Evolutionary conservation across 2,113 vertebrate genomes (phyloP), one percentile per base, ranked within the genome.

Genomic region (Xiphophorus maculatus): DNA sequence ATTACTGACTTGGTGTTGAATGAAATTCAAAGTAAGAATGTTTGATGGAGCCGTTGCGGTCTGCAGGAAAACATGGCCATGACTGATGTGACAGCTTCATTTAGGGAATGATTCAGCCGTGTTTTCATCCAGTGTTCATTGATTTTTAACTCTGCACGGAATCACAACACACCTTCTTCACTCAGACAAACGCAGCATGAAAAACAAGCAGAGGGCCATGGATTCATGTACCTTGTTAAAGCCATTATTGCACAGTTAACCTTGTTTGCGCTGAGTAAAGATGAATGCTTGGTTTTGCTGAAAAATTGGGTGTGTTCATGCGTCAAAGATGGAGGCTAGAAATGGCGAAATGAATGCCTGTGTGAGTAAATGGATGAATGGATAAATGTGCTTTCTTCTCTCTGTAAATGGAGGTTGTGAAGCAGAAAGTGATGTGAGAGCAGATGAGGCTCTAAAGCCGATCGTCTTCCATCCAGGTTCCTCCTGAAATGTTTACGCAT

Each of bases 141-240:
- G 74, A 69, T 76, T 69, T 76, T 48, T 48, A 76, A 40, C 74
- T 69, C 42, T n/a, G 25, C 30, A 35, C 66, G 35, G 25, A 40
- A 0, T 63, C 66, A 48, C 42, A 54, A 4, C 19, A 13, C 64
- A 58, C 48, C 1, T 10, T 66, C 64, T 42, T 75, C 40, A 51
- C 19, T 70, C 22, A 35, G 33, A 76, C 69, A 63, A 63, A 63
- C 48, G 3, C 71, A 65, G n/a, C 44, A 22, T 28, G 29, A 29
- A 66, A 17, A 28, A 48, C n/a, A 29, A 29, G 42, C 40, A 68
- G 19, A 35, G 19, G 51, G 51, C 51, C 22, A 58, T 58, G 51
- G 51, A 58, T 58, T 9, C 51, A 58, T 58, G 51, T 58, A 58
- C 51, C 51, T 58, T n/a, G 51, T 58, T 58, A 58, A 58, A 58